Conservation (phyloP, 1,140 invertebrate genomes). For the Papilio polyxenes region DNA sequence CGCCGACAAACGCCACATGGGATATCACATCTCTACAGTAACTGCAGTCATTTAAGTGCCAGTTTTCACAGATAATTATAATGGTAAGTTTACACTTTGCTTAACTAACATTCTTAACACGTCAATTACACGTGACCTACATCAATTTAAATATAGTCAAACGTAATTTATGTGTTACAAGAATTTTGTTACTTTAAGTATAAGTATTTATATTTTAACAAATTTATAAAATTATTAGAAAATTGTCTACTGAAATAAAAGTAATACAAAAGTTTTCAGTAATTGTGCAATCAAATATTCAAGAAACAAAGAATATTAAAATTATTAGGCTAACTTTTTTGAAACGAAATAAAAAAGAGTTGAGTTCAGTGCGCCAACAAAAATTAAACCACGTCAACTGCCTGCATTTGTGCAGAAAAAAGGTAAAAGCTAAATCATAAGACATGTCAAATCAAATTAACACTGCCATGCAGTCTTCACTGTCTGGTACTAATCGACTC, state of each 20-base stretch:
- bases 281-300: too few relatives aligned
- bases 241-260: too few relatives aligned
- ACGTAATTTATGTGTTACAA: neutral
- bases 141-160: neutral
- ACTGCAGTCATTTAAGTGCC: conserved; percentile 35
- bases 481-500: neutral
- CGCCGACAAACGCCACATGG: conserved; percentile 64
- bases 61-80: conserved; percentile 37
- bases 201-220: too few relatives aligned
- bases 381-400: neutral
- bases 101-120: neutral
- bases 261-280: too few relatives aligned
- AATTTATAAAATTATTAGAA: too few relatives aligned
- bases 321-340: too few relatives aligned
- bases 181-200: neutral
- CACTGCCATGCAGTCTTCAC: neutral
- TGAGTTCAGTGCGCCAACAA: too few relatives aligned
- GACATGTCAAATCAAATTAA: neutral
- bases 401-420: neutral
- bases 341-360: too few relatives aligned
- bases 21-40: conserved; percentile 59
- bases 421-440: neutral
- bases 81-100: conserved; percentile 55
- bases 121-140: neutral
- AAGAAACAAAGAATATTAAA: too few relatives aligned